These are phyloP conservation scores for Trypoxylon attenuatum DNA, from an alignment of 2,888 invertebrate species.

Conservation along the genomic window DNA sequence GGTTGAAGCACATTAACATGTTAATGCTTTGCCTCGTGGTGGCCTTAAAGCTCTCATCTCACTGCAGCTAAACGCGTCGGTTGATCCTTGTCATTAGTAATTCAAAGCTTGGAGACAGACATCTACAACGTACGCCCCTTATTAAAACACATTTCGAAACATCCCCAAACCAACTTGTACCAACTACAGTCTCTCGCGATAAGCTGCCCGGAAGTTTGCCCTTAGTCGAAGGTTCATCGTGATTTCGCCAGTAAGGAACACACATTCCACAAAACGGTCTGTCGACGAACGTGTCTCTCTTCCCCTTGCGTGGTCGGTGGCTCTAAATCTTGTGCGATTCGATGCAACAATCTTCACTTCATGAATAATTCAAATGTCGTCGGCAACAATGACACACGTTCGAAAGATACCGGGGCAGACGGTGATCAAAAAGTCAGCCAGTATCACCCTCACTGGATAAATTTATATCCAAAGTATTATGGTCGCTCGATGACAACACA, in stretches of 20 bases:
- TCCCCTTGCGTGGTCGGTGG: too few relatives aligned
- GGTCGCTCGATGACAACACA: conserved; percentile 2
- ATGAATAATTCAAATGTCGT: conserved; percentile 21
- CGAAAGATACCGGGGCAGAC: background rate
- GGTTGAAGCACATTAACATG: conserved; percentile 39
- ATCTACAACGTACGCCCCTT: conserved; percentile 14
- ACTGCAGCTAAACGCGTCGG: conserved; percentile 29
- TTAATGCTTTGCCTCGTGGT: conserved; percentile 44
- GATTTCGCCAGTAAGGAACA: background rate
- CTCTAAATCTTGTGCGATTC: background rate
- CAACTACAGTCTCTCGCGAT: conserved; percentile 13
- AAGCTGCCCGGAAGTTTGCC: background rate
- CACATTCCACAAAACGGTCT: background rate
- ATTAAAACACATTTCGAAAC: conserved; percentile 15
- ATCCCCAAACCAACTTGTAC: conserved; percentile 16
- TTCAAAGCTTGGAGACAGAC: conserved; percentile 33
- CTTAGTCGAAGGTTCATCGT: background rate
- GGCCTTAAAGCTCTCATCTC: conserved; percentile 39
- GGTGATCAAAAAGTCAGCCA: too few relatives aligned
- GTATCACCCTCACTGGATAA: conserved; percentile 1
- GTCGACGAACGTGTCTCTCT: background rate
- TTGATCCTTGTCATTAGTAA: conserved; percentile 39
- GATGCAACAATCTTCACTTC: background rate
- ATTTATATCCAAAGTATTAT: background rate
- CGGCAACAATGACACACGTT: conserved; percentile 8